A percentile compares a stretch with the other conserved stretches of the same genome.
Conservation (phyloP, 2,888 invertebrate species). For the Ramazzottius varieornatus region DNA sequence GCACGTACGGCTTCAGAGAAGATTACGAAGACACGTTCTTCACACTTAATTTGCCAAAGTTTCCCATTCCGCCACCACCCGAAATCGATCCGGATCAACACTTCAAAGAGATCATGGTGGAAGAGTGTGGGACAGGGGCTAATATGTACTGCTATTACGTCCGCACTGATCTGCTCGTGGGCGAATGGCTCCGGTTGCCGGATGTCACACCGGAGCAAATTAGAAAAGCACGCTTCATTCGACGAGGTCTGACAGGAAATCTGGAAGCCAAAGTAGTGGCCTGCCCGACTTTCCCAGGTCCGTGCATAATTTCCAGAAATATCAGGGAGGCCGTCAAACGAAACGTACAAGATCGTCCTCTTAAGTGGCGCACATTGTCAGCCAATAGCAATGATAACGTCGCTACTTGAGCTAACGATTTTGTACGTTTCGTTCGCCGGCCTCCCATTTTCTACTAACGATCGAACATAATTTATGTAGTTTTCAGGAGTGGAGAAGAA, state of each 20-base stretch:
- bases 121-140: neutral
- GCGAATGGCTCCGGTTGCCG: neutral
- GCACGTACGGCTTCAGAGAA: neutral
- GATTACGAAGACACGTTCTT: neutral
- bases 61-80: neutral
- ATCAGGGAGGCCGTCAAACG: no score
- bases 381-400: no score
- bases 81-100: neutral
- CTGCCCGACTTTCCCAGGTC: neutral
- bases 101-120: neutral
- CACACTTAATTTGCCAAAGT: neutral
- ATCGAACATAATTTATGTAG: no score
- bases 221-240: neutral
- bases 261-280: neutral
- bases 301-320: no score
- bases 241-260: neutral
- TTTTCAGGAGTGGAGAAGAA: neutral
- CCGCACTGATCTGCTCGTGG: neutral
- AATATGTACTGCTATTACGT: conserved; percentile 2
- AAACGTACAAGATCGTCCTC: no score
- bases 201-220: conserved; percentile 1
- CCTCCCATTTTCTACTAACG: no score
- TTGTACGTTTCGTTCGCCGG: no score
- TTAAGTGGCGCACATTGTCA: no score
- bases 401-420: no score